Evolutionary conservation across 1,140 invertebrate species (phyloP).

Genomic region (Gonatopus flavifemur): DNA sequence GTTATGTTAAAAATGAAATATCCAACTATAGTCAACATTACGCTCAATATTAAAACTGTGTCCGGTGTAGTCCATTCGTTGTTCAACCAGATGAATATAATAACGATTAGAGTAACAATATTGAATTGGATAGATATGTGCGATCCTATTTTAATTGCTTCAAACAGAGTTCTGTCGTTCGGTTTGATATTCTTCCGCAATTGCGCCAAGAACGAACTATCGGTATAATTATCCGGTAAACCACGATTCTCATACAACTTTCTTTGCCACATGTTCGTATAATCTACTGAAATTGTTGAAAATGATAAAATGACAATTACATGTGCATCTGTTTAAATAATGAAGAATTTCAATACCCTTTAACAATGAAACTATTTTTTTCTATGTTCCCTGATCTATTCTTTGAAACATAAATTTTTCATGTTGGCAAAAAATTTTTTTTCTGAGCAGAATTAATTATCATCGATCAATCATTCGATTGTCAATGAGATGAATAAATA

Average conservation of each 20-base stretch:
- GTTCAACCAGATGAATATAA: slow-evolving; percentile 74
- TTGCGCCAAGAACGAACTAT: slow-evolving; percentile 81
- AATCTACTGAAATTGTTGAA: too few relatives aligned
- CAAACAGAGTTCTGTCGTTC: slow-evolving; percentile 66
- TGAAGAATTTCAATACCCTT: too few relatives aligned
- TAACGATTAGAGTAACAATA: slow-evolving; percentile 73
- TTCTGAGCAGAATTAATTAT: too few relatives aligned
- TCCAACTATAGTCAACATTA: slow-evolving; percentile 60
- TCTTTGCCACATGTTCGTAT: slow-evolving; percentile 81
- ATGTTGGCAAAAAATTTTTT: too few relatives aligned
- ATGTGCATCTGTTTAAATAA: too few relatives aligned
- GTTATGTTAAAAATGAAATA: slow-evolving; percentile 61
- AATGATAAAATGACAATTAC: too few relatives aligned
- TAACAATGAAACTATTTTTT: neutral
- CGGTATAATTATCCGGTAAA: slow-evolving; percentile 91
- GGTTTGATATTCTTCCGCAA: slow-evolving; percentile 82
- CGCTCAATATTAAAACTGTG: slow-evolving; percentile 62
- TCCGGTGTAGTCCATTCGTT: slow-evolving; percentile 67
- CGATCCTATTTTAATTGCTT: slow-evolving; percentile 71
- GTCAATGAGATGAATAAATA: too few relatives aligned
- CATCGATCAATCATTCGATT: too few relatives aligned
- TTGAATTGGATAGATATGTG: slow-evolving; percentile 74
- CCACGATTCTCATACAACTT: slow-evolving; percentile 85
- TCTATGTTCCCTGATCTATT: neutral
- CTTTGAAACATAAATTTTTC: too few relatives aligned